Conservation (phyloP, 2,888 invertebrate species). For the Nemotelus nigrinus region DNA sequence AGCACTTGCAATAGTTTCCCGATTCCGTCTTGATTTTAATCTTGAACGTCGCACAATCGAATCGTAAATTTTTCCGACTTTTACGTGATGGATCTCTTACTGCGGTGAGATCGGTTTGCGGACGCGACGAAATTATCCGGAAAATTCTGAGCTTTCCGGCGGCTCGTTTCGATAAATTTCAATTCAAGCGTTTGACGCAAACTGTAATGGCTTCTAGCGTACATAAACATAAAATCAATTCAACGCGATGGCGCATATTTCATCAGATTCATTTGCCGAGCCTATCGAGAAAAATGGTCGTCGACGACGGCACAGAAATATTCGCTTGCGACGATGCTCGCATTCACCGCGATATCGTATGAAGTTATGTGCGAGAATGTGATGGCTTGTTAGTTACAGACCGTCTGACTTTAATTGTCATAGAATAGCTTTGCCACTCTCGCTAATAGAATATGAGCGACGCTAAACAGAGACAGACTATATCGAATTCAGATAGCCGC, state of each 20-base stretch:
- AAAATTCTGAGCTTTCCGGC: slow-evolving; percentile 36
- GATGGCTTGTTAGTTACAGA: neutral
- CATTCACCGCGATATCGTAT: neutral
- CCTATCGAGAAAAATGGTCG: slow-evolving; percentile 38
- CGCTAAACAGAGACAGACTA: neutral
- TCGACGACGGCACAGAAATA: slow-evolving; percentile 30
- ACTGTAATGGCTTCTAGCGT: slow-evolving; percentile 48
- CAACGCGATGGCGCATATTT: slow-evolving; percentile 51
- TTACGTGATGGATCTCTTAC: neutral
- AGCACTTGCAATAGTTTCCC: neutral
- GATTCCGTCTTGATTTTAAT: no score
- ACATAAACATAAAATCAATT: slow-evolving; percentile 46
- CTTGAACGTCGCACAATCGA: no score
- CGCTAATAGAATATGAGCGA: neutral
- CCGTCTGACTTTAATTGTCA: neutral
- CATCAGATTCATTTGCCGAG: slow-evolving; percentile 47
- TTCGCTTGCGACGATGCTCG: slow-evolving; percentile 11
- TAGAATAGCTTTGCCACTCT: neutral
- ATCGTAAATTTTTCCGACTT: no score
- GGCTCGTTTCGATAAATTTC: slow-evolving; percentile 16
- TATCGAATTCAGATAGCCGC: neutral
- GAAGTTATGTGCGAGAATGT: neutral
- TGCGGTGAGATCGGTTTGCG: neutral
- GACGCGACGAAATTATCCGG: slow-evolving; percentile 8
- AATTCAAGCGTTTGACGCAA: slow-evolving; percentile 4